Base-by-base conservation (phyloP, 2,797 vertebrate genomes). In the Cetoscarus ocellatus region DNA sequence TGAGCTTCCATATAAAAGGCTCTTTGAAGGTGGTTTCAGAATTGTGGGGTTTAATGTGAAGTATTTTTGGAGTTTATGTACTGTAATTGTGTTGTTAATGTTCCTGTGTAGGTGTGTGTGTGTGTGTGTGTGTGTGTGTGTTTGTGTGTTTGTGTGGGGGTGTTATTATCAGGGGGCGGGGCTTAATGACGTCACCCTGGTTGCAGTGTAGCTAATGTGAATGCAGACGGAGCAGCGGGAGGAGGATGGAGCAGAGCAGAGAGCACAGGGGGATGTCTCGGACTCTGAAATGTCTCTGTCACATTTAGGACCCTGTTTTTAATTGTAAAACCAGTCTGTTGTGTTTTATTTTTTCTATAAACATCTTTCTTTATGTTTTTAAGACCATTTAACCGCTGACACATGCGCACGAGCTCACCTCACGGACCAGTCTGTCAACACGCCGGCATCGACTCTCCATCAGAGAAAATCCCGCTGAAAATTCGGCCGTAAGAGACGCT, bases 161-260 rank as follows among this genome's bases (percentile, higher is more conserved):
- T 44, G 44, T 38, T 12, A 12, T 50, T 45, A 3, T 1, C 10
- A 27, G 27, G 74, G 86, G 91, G 89, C 79, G 91, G 73, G 74
- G 85, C 84, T 52, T 83, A 7, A 0, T 88, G 89, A 88, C 88
- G 87, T 75, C 38, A 5, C 19, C 10, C 10, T 1, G 49, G 51
- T 80, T 58, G 76, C 84, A 19, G 80, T 38, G 83, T 54, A 3
- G 62, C 75, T 57, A 64, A 51, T 56, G 88, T 83, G 80, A 75
- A 73, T 1, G 71, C 76, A 82, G 86, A 73, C 80, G 68, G 83
- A 84, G 87, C 80, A 60, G 69, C 64, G 7, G 35, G 85, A 85
- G 77, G 88, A 90, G 77, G 89, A 90, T 91, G 90, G 86, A 90
- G 82, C 76, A 71, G 54, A 75, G 70, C 61, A 43, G 68, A 67